These are phyloP conservation scores for Grallaria varia DNA, from an alignment of 2,113 vertebrate species.

Conservation along the genomic window DNA sequence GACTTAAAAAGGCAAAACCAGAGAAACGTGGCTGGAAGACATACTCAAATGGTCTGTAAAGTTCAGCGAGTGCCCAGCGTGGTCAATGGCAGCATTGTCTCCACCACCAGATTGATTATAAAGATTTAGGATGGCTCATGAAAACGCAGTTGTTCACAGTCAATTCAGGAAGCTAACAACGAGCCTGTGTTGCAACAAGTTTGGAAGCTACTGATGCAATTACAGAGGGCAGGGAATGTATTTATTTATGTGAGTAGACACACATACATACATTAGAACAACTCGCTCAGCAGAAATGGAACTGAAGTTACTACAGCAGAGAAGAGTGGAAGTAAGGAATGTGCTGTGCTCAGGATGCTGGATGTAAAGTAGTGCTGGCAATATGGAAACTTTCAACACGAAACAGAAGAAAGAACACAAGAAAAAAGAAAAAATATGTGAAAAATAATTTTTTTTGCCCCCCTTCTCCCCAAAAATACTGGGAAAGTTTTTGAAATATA, in stretches of 20 bases:
- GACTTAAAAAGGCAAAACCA: not conserved
- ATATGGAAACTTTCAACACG: not conserved
- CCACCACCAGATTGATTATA: not conserved
- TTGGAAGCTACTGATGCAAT: not conserved
- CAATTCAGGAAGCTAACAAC: not conserved
- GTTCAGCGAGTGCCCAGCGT: not conserved
- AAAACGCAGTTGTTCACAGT: conserved; percentile 42
- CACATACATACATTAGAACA: not conserved
- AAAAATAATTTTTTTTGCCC: not conserved
- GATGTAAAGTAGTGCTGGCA: not conserved
- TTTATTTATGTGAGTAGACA: not conserved
- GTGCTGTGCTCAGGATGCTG: not conserved
- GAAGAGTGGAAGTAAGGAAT: not conserved
- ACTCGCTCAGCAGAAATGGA: not conserved
- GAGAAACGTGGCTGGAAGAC: not conserved
- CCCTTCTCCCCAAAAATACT: not conserved
- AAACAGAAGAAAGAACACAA: not conserved
- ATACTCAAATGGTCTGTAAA: not conserved
- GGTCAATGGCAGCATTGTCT: conserved; percentile 38
- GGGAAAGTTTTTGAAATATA: not conserved
- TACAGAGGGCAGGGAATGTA: not conserved
- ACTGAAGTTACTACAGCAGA: not conserved
- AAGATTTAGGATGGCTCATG: conserved; percentile 41
- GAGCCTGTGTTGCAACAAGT: conserved; percentile 24
- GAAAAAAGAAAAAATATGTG: not conserved